These are phyloP conservation scores for Siniperca knerii DNA, from an alignment of 2,113 vertebrate species.

Conservation along the genomic window DNA sequence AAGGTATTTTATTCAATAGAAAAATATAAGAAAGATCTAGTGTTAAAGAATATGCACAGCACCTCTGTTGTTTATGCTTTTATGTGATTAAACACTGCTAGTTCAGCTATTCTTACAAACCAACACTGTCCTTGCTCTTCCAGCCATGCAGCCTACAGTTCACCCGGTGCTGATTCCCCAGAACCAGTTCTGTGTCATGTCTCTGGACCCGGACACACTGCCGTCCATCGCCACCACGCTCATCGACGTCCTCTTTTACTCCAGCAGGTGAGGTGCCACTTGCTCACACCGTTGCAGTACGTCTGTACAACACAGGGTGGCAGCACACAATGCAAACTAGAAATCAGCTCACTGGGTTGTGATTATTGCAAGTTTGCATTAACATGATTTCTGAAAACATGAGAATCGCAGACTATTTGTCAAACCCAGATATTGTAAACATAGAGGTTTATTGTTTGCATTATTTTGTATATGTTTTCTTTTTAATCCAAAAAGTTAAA, in stretches of 20 bases:
- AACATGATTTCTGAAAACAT: background rate
- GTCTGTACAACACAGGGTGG: slow-evolving; percentile 50
- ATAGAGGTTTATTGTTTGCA: background rate
- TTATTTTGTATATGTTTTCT: background rate
- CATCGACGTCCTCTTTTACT: slow-evolving; percentile 97
- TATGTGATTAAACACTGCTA: no score
- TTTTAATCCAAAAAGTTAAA: background rate
- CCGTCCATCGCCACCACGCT: slow-evolving; percentile 95
- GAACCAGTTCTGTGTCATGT: slow-evolving; percentile 96
- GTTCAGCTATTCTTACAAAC: background rate
- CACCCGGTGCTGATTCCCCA: slow-evolving; percentile 95
- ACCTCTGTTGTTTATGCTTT: background rate
- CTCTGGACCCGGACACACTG: slow-evolving; percentile 94
- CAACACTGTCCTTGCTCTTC: background rate
- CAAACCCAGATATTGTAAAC: background rate
- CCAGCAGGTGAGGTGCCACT: slow-evolving; percentile 85
- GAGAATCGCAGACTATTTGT: background rate
- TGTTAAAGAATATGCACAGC: background rate
- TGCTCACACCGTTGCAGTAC: background rate
- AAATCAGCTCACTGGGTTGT: background rate
- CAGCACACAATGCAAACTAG: slow-evolving; percentile 21
- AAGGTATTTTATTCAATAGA: background rate
- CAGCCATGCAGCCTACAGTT: slow-evolving; percentile 88
- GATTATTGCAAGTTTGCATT: background rate
- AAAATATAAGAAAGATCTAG: background rate